Evolutionary conservation across 2,797 vertebrate genomes (phyloP).

Genomic region (Manis javanica): DNA sequence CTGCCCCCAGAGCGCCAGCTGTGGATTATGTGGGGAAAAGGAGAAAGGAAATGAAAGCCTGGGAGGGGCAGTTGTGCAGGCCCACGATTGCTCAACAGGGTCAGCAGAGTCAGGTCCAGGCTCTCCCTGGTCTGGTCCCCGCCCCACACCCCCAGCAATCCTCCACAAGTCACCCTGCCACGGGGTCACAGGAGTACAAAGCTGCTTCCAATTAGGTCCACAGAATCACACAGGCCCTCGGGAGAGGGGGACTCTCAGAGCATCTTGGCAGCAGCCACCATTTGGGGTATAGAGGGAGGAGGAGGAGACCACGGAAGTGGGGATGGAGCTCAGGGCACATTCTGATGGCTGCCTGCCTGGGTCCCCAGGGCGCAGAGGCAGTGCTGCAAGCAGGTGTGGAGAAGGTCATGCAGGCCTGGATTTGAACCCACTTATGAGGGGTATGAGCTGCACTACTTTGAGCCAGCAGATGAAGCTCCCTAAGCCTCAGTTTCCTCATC

Average conservation of each 20-base stretch:
- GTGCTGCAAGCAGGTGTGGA: not conserved
- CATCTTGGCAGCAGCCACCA: not conserved
- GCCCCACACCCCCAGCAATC: not conserved
- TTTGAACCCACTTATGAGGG: not conserved
- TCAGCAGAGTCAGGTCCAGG: not conserved
- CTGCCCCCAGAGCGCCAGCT: fast-evolving
- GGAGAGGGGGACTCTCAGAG: not conserved
- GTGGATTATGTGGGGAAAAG: not conserved
- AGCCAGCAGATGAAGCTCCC: not conserved
- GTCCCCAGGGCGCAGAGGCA: not conserved
- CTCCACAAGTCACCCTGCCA: not conserved
- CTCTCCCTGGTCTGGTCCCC: not conserved
- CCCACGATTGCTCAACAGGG: not conserved
- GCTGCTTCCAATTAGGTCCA: not conserved
- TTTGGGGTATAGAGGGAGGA: not conserved
- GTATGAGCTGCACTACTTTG: not conserved
- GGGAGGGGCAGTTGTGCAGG: not conserved
- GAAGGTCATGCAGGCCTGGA: not conserved
- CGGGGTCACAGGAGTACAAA: not conserved
- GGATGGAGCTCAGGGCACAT: not conserved
- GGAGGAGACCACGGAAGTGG: not conserved
- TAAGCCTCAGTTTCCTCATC: not conserved
- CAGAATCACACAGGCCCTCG: not conserved
- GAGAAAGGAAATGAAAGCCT: not conserved
- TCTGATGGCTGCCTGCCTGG: not conserved